phyloP scores from a whole-genome alignment of 2,888 invertebrate species.

The Pecten maximus region DNA sequence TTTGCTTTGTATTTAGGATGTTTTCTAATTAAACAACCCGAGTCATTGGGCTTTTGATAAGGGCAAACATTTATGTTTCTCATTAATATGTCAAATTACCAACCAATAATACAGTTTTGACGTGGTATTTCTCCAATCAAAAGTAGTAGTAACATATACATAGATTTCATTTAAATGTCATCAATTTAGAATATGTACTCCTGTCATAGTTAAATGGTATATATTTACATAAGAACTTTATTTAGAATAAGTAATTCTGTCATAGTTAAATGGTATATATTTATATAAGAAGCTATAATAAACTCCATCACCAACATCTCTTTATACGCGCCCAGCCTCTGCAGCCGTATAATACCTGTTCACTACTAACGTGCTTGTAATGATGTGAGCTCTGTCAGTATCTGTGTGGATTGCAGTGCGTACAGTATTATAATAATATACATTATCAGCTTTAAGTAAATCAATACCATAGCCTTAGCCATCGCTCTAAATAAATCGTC shows the following conservation, averaged over 20 bases:
- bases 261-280: background rate
- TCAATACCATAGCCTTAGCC: background rate
- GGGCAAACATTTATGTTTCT: background rate
- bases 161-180: background rate
- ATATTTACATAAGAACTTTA: background rate
- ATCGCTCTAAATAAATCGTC: background rate
- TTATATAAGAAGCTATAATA: background rate
- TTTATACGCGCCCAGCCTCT: background rate
- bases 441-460: background rate
- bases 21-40: background rate
- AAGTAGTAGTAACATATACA: background rate
- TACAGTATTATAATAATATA: background rate
- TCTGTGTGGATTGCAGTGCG: slow-evolving; percentile 18
- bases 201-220: background rate
- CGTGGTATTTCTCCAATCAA: background rate
- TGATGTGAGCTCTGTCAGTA: slow-evolving; percentile 28
- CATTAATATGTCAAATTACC: background rate
- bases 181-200: background rate
- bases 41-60: background rate
- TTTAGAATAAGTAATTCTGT: background rate
- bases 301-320: background rate
- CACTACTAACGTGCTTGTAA: background rate
- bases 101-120: background rate
- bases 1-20: background rate
- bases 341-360: background rate